Percentiles rank a stretch among this genome's conserved stretches.
phyloP scores from a whole-genome alignment of 37 sponge, comb jelly and placozoan genomes.

The Beroe ovata region DNA sequence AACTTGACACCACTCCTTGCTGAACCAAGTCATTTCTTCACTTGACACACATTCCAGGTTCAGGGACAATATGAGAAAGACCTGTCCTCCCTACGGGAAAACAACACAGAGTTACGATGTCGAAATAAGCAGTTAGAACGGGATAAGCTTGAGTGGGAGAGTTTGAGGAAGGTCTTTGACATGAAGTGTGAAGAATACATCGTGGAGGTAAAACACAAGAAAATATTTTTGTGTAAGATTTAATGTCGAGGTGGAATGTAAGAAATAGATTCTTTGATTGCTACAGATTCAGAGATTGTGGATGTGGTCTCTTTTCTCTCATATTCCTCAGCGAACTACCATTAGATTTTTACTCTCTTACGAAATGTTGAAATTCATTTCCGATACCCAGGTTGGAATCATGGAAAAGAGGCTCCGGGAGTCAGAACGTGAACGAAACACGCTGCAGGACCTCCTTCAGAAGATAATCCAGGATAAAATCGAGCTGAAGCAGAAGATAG shows the following conservation, averaged over 20 bases:
- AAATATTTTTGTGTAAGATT: too few species aligned
- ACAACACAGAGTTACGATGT: conserved; percentile 32
- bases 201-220: conserved; percentile 34
- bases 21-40: too few species aligned
- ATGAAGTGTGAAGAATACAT: conserved; percentile 65
- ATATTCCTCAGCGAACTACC: too few species aligned
- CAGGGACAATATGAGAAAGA: conserved; percentile 3
- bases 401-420: conserved; percentile 62
- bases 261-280: too few species aligned
- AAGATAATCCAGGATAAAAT: conserved; percentile 61
- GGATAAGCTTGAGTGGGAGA: conserved; percentile 62
- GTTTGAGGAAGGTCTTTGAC: conserved; percentile 65
- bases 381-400: conserved; percentile 40
- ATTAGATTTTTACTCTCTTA: too few species aligned
- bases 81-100: conserved; percentile 24
- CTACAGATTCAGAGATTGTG: too few species aligned
- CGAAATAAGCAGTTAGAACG: conserved; percentile 63
- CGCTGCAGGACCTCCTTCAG: conserved; percentile 52
- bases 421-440: conserved; percentile 59
- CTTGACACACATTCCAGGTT: too few species aligned
- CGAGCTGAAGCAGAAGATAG: conserved; percentile 61
- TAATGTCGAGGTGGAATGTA: too few species aligned
- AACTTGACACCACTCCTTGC: too few species aligned
- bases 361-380: too few species aligned
- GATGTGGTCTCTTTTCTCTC: too few species aligned